A percentile compares a stretch with the other conserved stretches of the same genome.
Conservation (phyloP, 2,113 vertebrate genomes). For the Pipa parva region DNA sequence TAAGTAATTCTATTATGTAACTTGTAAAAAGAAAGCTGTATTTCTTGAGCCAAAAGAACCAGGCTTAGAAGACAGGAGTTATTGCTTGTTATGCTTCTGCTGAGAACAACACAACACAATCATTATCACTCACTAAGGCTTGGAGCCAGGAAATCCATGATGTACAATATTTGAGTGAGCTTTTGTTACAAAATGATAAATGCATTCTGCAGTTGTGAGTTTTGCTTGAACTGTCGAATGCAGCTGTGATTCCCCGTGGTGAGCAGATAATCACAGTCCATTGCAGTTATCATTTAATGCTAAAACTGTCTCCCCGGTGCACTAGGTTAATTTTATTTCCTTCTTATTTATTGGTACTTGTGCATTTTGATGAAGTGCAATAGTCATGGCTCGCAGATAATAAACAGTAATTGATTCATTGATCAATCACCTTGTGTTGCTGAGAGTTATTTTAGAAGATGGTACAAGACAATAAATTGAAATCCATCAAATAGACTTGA, state of each 20-base stretch:
- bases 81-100: conserved; percentile 16
- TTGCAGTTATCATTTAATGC: conserved; percentile 42
- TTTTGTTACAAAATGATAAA: conserved; percentile 31
- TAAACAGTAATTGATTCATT: conserved; percentile 44
- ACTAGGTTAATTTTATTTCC: conserved; percentile 31
- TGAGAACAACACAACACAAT: not conserved
- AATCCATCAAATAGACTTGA: conserved; percentile 12
- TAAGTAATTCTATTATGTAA: not conserved
- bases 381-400: conserved; percentile 18
- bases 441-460: conserved; percentile 21
- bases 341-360: conserved; percentile 40
- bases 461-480: conserved; percentile 12
- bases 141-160: conserved; percentile 25
- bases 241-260: conserved; percentile 34
- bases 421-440: conserved; percentile 37
- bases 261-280: conserved; percentile 29
- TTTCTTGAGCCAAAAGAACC: not conserved
- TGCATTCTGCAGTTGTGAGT: conserved; percentile 25
- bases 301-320: not conserved
- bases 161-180: conserved; percentile 30
- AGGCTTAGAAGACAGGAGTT: conserved; percentile 24
- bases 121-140: conserved; percentile 36
- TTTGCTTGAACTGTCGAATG: conserved; percentile 24
- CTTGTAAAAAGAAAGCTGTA: conserved; percentile 1
- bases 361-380: conserved; percentile 38